Base-by-base conservation (phyloP, 2,888 invertebrate species). In the Ctena decussata region DNA sequence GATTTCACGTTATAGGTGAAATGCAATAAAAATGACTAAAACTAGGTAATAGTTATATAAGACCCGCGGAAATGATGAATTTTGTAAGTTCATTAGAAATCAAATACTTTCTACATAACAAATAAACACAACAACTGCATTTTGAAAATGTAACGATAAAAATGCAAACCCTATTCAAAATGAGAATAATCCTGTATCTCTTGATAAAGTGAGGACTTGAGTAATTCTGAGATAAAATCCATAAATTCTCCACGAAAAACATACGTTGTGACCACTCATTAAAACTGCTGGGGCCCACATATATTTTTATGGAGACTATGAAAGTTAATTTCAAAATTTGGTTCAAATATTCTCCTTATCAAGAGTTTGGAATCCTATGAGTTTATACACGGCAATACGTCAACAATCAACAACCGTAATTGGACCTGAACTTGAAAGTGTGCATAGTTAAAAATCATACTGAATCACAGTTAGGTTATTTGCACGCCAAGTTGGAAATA, bases 391-490 rank as follows among this genome's bases (percentile, higher is more conserved):
- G 32, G 65, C 65, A 65, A 65, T 35, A 35, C 32, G 65, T 65
- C 65, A 65, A 65, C 35, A 65, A 65, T 65, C 65, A 65, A 65
- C 65, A 65, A 65, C 65, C 65, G 21, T 65, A 65, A 11, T 24
- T 65, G 65, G 65, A 32, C 65, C 65, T 65, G 65, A 65, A 65
- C 65, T 65, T 21, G 21, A 21, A 18, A 65, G 35, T 35, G 65
- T 65, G 65, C 65, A 65, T 65, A 65, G 65, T 65, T 65, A 65
- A 65, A n/a, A 65, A 65, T 65, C 65, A 35, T 32, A 35, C 65
- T 65, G 65, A 65, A 65, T 65, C 65, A 65, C 65, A 65, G 65
- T 65, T 65, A 65, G 65, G 65, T 65, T 65, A 35, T 65, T 35
- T 65, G 65, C 35, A 65, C 35, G 65, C 65, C 65, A 65, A 65